Evolutionary conservation across 2,113 vertebrate genomes (phyloP), one percentile per base, ranked within the genome.

Genomic region (Aramus guarauna): DNA sequence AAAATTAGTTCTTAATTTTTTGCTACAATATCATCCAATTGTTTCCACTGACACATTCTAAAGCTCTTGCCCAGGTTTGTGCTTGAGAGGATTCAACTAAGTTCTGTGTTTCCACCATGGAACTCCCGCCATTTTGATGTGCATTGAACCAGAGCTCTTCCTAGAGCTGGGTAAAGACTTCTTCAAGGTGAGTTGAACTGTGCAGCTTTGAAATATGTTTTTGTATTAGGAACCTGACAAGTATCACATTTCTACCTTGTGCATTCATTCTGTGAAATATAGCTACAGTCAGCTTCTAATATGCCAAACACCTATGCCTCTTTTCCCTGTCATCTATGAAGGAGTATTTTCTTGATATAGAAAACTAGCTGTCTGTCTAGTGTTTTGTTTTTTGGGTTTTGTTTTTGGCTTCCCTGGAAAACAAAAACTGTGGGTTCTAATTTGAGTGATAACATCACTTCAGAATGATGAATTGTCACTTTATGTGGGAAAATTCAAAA

Each of bases 141-240:
- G 39, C 41, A 62, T 37, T 93, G 85, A 90, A 92, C 15, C 24
- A 3, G 24, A 85, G 47, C 32, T 88, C 50, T 47, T 91, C 43
- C 36, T 60, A 30, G 48, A 66, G 23, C 36, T 87, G 19, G 15
- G 21, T 45, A 80, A 87, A 88, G 29, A 67, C 56, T 60, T 90
- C 84, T 86, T 96, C 63, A 94, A 93, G 88, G 79, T 88, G 52
- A 88, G 41, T 19, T 88, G 73, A 79, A 79, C 34, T 71, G 45
- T 66, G 45, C 23, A 82, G 43, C 58, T 93, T 87, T 94, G 88
- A 95, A 91, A 93, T 82, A 95, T 56, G 86, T 10, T 82, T 88
- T 85, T 86, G 17, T 62, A 81, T 82, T 77, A 84, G 58, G 41
- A 93, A 86, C 21, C 27, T 73, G 74, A 80, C 77, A 95, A 80